Evolutionary conservation across 2,888 invertebrate genomes (phyloP), one percentile per base, ranked within the genome.

Genomic region (Agonopterix alstromeriana): DNA sequence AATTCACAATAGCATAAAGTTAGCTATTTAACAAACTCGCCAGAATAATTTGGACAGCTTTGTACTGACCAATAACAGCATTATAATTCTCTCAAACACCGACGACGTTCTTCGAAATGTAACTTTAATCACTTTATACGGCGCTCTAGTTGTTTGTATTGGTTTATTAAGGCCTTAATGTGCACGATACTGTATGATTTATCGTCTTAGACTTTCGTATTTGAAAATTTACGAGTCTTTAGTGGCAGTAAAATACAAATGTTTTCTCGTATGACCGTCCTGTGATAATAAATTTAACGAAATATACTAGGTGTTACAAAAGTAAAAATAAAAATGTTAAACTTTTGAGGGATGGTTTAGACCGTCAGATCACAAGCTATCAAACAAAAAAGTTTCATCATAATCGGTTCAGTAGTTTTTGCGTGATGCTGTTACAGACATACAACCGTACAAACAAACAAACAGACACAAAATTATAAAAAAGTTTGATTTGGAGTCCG

Each of bases 81-180:
- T 77, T 73, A 82, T 84, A 82, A 85, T 83, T 73, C 75, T 72
- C 80, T 56, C 53, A 58, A 73, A 67, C 58, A 57, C 65, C 62
- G 67, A 67, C 70, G 67, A 73, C 68, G 68, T 65, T 73, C 70
- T 70, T 69, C 70, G 70, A 84, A 84, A 86, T 83, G 83, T 77
- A 70, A 83, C 82, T 86, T 86, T 86, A 83, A 86, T 85, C 67
- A 79, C 84, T 86, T 84, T 73, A 80, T 74, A 77, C 80, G 77
- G 70, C 75, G 70, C 64, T 64, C 72, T 73, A 76, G 74, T 76
- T 74, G 77, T 73, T 73, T 66, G 70, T 72, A 77, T 77, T 71
- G 71, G 74, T 70, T 67, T 74, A 75, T 80, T 76, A 73, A 65
- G 68, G 67, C 65, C 69, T 68, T 63, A 65, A 68, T 67, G 65